phyloP scores from a whole-genome alignment of 2,888 invertebrate species.

The Tetranychus truncatus region DNA sequence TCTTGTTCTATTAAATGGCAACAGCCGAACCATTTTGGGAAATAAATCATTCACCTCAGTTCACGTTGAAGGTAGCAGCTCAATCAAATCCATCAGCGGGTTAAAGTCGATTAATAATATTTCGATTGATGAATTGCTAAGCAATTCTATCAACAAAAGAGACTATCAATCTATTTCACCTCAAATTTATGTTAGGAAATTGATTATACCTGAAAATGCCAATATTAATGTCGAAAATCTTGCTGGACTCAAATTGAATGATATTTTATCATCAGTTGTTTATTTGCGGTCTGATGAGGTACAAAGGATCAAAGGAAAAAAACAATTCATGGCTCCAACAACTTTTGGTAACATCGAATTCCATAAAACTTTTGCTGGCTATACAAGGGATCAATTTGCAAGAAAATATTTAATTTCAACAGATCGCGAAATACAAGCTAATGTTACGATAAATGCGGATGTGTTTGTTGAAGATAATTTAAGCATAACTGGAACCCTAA shows the following conservation, averaged over 20 bases:
- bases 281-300: not conserved
- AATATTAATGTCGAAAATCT: not conserved
- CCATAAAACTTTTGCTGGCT: not conserved
- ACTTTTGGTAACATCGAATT: not conserved
- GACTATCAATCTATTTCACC: not conserved
- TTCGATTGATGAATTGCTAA: not conserved
- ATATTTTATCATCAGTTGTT: not conserved
- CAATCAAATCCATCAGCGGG: not conserved
- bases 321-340: not conserved
- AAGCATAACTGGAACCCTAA: not conserved
- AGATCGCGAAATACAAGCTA: not conserved
- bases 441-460: not conserved
- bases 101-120: not conserved
- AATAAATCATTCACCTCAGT: not conserved
- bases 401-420: not conserved
- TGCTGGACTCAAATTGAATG: not conserved
- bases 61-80: not conserved
- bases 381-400: not conserved
- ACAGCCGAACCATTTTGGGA: not conserved
- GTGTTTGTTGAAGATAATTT: not conserved
- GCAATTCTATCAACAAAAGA: not conserved
- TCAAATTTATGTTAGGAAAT: not conserved
- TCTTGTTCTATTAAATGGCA: not conserved
- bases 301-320: not conserved
- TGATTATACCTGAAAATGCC: not conserved